phyloP scores from a whole-genome alignment of 1,140 invertebrate species.

The Meloidogyne exigua region DNA sequence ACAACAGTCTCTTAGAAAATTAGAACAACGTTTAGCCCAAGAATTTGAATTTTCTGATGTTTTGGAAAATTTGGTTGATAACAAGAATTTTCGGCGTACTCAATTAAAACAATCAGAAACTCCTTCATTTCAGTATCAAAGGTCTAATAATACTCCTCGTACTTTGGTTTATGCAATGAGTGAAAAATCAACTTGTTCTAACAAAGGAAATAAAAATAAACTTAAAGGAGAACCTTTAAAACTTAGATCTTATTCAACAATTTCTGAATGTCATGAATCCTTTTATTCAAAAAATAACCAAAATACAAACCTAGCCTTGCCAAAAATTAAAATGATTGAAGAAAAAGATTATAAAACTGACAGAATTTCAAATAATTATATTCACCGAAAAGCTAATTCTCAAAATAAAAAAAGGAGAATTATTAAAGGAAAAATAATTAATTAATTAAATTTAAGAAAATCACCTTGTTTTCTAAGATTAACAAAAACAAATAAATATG shows the following conservation, averaged over 20 bases:
- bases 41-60: conserved; percentile 20
- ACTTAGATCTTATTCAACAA: neutral
- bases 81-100: neutral
- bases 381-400: neutral
- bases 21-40: conserved; percentile 11
- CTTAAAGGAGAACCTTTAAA: conserved; percentile 9
- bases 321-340: conserved; percentile 1
- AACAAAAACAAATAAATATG: neutral
- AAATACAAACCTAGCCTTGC: neutral
- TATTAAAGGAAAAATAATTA: neutral
- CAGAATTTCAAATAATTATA: neutral
- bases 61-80: conserved; percentile 9
- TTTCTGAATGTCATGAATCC: neutral
- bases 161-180: conserved; percentile 1
- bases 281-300: neutral
- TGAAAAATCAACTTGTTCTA: neutral
- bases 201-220: neutral
- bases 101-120: neutral
- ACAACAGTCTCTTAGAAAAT: conserved; percentile 15
- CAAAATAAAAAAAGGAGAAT: neutral
- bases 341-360: neutral
- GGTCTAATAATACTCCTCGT: neutral
- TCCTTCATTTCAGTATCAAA: neutral
- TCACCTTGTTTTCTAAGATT: neutral
- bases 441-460: neutral